Evolutionary conservation across 2,888 invertebrate species (phyloP).

Genomic region (Cephus runcator): DNA sequence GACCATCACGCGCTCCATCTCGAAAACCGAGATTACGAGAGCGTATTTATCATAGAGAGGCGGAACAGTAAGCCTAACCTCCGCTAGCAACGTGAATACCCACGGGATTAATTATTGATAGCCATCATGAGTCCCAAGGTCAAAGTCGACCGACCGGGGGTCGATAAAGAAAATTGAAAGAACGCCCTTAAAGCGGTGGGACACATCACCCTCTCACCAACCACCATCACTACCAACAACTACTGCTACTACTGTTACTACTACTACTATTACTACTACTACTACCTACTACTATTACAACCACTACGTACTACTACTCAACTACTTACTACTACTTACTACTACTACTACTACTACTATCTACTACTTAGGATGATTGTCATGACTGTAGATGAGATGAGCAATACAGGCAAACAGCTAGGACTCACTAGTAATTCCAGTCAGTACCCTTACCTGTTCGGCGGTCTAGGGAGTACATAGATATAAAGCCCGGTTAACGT

Average conservation of each 20-base stretch:
- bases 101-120: constrained; percentile 39
- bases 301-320: constrained; percentile 45
- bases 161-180: constrained; percentile 32
- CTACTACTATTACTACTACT: constrained; percentile 32
- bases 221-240: constrained; percentile 2
- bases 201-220: constrained; percentile 19
- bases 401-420: constrained; percentile 62
- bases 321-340: constrained; percentile 33
- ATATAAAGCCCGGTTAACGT: constrained; percentile 31
- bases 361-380: constrained; percentile 64
- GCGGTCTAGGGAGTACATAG: constrained; percentile 66
- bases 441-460: constrained; percentile 63
- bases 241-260: constrained; percentile 11
- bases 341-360: constrained; percentile 47
- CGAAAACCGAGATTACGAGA: constrained; percentile 77
- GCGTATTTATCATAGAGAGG: constrained; percentile 76
- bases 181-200: constrained; percentile 39
- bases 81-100: constrained; percentile 55
- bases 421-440: constrained; percentile 64
- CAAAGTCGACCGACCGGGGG: constrained; percentile 28
- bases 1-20: constrained; percentile 64
- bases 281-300: constrained; percentile 38
- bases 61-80: constrained; percentile 66
- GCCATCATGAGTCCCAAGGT: constrained; percentile 33
- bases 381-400: constrained; percentile 62